These are phyloP conservation scores for Thysanoteuthis rhombus DNA, from an alignment of 2,888 invertebrate genomes.

Conservation along the genomic window DNA sequence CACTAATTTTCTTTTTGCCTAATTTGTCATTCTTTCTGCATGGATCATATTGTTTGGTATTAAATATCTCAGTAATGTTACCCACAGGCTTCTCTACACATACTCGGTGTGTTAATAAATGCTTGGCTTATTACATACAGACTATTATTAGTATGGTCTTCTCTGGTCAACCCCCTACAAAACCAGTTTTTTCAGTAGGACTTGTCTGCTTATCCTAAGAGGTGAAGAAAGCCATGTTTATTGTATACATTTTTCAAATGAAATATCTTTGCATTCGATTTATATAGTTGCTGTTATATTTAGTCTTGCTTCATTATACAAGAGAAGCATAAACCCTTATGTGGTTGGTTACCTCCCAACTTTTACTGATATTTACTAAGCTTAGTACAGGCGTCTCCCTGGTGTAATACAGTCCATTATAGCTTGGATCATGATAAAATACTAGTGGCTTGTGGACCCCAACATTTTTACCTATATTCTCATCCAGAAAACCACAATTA, in stretches of 20 bases:
- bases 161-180: background rate
- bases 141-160: background rate
- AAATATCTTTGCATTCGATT: background rate
- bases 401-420: no score
- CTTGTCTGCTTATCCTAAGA: background rate
- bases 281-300: no score
- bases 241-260: background rate
- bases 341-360: no score
- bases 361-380: no score
- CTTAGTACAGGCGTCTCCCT: no score
- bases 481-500: no score
- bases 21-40: conserved; percentile 13
- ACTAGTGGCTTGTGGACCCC: no score
- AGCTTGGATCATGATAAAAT: no score
- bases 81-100: background rate
- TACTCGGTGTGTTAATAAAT: background rate
- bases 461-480: no score
- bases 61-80: background rate
- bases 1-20: background rate
- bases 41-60: background rate
- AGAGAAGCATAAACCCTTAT: no score
- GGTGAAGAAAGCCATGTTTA: background rate
- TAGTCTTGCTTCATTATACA: no score
- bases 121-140: background rate
- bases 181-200: background rate